Evolutionary conservation across 2,888 invertebrate species (phyloP).

Genomic region (Drosophila picticornis): DNA sequence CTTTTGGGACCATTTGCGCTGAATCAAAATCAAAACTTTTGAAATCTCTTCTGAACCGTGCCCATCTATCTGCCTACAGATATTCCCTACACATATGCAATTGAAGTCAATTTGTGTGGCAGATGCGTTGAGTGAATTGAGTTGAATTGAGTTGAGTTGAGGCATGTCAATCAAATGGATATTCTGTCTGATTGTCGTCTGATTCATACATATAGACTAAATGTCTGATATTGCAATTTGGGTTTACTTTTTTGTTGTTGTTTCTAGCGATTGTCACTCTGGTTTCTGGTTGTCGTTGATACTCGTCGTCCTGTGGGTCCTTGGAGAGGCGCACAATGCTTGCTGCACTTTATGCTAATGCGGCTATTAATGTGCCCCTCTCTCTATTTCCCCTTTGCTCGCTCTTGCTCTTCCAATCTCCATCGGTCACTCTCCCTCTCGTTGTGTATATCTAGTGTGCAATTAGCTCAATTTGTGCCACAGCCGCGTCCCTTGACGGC

Average conservation of each 20-base stretch:
- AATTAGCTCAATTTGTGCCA: conserved; percentile 79
- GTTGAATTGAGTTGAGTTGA: conserved; percentile 1
- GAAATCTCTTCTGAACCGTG: neutral
- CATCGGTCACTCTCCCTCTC: conserved; percentile 6
- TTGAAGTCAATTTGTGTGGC: conserved; percentile 49
- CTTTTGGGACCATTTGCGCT: neutral
- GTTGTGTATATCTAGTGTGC: conserved; percentile 64
- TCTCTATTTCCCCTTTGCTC: neutral
- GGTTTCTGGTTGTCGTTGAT: neutral
- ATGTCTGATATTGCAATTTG: conserved; percentile 54
- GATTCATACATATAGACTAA: conserved; percentile 24
- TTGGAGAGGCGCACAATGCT: conserved; percentile 55
- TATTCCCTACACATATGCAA: conserved; percentile 48
- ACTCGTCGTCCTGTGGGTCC: conserved; percentile 12
- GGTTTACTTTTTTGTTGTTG: neutral
- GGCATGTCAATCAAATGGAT: conserved; percentile 69
- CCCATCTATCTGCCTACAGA: too few relatives aligned
- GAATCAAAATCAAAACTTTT: neutral
- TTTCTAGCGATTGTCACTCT: conserved; percentile 44
- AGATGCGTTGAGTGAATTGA: conserved; percentile 35
- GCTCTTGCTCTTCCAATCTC: neutral
- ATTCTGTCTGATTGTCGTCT: conserved; percentile 44
- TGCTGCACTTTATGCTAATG: conserved; percentile 71
- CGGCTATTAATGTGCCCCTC: conserved; percentile 65
- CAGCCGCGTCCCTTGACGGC: conserved; percentile 44